Evolutionary conservation across 1,140 invertebrate genomes (phyloP), one percentile per base, ranked within the genome.

Genomic region (Drosophila tristis): DNA sequence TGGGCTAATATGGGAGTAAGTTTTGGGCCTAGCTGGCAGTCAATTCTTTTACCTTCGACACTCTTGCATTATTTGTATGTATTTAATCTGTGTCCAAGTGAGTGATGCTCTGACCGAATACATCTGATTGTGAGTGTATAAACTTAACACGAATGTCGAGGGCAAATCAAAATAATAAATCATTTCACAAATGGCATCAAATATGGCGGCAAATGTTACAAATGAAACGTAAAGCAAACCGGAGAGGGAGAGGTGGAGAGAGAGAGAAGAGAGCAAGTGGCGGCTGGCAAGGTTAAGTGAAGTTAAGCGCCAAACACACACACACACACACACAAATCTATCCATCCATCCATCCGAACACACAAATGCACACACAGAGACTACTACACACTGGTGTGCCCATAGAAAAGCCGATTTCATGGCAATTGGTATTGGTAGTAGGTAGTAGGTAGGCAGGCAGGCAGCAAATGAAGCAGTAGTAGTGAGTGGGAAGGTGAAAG

Each of bases 131-230:
- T 42, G 15, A 59, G 72, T 56, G 73, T 53, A 55, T 58, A 9
- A 54, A 54, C 56, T 71, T 66, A 82, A 75, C 85, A 75, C 63
- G 71, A 68, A 72, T 86, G 82, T 86, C 82, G 78, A 82, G 66
- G 84, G 82, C 84, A 90, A 89, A 89, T 90, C 85, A 85, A 89
- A 90, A 89, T 89, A 90, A 90, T 90, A 89, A 89, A 90, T 90
- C 85, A 89, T 90, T 84, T 85, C 80, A 70, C 82, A 90, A 89
- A 89, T 89, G 85, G 85, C 85, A 90, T 89, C 85, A 90, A 90
- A 90, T 90, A 90, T 91, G 84, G 80, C 78, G 89, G 89, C 89
- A 91, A 91, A 90, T 90, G 87, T 90, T 90, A 78, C 87, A 90
- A 90, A 91, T 90, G 84, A 91, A 90, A 87, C 84, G 84, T 84